phyloP scores from a whole-genome alignment of 2,797 vertebrate species.

The Micromesistius poutassou region DNA sequence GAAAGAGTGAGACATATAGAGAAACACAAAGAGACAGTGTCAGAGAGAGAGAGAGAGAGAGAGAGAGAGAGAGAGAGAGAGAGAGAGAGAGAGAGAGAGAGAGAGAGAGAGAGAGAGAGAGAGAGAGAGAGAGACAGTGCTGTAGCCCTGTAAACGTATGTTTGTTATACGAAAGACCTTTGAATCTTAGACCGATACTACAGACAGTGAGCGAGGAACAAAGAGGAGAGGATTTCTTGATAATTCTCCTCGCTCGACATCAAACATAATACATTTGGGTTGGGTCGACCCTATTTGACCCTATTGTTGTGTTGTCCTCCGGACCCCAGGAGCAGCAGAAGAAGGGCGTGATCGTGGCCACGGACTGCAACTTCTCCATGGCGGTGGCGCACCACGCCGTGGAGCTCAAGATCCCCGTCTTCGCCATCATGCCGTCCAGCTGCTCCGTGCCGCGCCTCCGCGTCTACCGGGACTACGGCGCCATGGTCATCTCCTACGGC shows the following conservation, averaged over 20 bases:
- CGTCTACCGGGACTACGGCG: conserved; percentile 84
- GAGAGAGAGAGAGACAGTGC: background rate
- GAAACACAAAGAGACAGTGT: background rate
- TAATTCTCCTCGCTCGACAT: background rate
- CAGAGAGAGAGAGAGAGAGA: background rate
- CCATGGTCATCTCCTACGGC: conserved; percentile 87
- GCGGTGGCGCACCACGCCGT: conserved; percentile 84
- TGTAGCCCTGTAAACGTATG: background rate
- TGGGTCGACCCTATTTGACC: background rate
- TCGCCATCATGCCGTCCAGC: conserved; percentile 80
- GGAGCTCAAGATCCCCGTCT: conserved; percentile 80
- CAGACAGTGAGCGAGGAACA: background rate
- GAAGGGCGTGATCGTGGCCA: conserved; percentile 87
- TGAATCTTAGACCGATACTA: background rate
- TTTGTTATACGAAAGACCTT: background rate
- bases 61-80: background rate
- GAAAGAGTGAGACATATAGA: background rate
- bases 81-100: background rate
- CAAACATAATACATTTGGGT: background rate
- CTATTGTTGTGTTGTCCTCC: background rate
- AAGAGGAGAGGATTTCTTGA: background rate
- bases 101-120: background rate
- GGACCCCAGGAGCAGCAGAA: conserved; percentile 81
- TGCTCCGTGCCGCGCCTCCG: conserved; percentile 73
- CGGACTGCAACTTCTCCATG: conserved; percentile 87